These are phyloP conservation scores for Sminthopsis crassicaudata DNA, from an alignment of 2,113 vertebrate genomes.

Conservation along the genomic window DNA sequence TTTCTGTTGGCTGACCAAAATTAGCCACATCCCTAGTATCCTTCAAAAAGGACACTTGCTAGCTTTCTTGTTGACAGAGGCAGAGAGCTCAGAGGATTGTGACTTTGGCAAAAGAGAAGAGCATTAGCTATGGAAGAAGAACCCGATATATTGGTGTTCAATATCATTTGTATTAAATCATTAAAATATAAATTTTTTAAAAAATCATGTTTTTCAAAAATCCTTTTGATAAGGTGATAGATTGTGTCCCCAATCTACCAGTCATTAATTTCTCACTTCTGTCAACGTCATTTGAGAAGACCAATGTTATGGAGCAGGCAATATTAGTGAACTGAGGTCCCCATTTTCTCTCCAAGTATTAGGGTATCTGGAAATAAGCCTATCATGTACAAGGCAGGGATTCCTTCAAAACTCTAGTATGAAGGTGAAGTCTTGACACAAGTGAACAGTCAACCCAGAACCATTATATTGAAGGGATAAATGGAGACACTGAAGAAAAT, in stretches of 20 bases:
- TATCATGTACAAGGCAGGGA: not conserved
- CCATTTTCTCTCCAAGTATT: not conserved
- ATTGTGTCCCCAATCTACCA: not conserved
- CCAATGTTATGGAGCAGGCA: not conserved
- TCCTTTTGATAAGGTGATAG: not conserved
- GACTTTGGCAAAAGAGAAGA: not conserved
- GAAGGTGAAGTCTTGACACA: not conserved
- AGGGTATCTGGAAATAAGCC: not conserved
- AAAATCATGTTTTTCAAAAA: not conserved
- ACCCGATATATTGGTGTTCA: not conserved
- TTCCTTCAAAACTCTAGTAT: not conserved
- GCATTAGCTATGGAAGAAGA: not conserved
- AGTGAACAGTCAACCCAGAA: not conserved
- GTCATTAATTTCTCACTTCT: not conserved
- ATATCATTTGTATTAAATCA: not conserved
- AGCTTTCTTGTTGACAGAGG: not conserved
- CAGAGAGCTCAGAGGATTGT: not conserved
- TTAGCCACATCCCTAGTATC: not conserved
- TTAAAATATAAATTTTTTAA: not conserved
- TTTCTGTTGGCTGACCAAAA: not conserved
- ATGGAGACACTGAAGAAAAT: not conserved
- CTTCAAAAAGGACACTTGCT: not conserved
- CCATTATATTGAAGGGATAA: not conserved
- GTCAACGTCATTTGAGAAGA: not conserved
- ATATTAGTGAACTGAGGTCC: not conserved